Percentiles rank a stretch among this genome's conserved stretches.
phyloP scores from a whole-genome alignment of 2,888 invertebrate genomes.

The Thyatira batis region DNA sequence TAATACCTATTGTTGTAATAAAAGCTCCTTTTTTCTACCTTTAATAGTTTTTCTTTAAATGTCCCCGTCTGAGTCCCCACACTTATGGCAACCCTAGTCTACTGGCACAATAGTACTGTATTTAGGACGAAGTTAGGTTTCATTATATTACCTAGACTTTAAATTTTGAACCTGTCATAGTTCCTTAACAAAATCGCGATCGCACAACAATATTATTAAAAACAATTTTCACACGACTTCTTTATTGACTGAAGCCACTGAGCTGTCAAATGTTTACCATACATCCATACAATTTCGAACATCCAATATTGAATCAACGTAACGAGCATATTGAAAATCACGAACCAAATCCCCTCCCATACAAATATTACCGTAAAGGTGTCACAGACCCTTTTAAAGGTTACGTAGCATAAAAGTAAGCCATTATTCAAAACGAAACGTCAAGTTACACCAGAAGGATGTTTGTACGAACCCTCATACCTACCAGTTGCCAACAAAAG shows the following conservation, averaged over 20 bases:
- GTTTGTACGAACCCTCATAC: conserved; percentile 36
- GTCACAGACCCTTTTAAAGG: conserved; percentile 40
- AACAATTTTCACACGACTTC: too few relatives aligned
- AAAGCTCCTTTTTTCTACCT: too few relatives aligned
- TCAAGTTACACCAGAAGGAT: conserved; percentile 40
- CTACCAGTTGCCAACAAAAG: conserved; percentile 52
- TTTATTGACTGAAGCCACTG: too few relatives aligned
- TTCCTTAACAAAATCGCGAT: too few relatives aligned
- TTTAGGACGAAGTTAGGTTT: too few relatives aligned
- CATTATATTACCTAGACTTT: too few relatives aligned
- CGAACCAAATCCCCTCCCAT: not conserved
- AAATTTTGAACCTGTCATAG: too few relatives aligned
- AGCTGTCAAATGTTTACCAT: not conserved
- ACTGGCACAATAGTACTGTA: too few relatives aligned
- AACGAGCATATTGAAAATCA: not conserved
- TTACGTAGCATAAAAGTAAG: conserved; percentile 38
- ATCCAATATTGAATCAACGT: not conserved
- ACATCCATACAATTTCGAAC: not conserved
- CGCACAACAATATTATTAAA: too few relatives aligned
- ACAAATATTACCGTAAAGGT: conserved; percentile 24
- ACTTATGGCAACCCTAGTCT: not conserved
- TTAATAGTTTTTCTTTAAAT: too few relatives aligned
- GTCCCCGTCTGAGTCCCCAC: too few relatives aligned
- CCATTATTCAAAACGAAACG: conserved; percentile 53
- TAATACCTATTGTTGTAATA: too few relatives aligned